Base-by-base conservation (phyloP, 2,888 invertebrate genomes). In the Ypsolopha scabrella region DNA sequence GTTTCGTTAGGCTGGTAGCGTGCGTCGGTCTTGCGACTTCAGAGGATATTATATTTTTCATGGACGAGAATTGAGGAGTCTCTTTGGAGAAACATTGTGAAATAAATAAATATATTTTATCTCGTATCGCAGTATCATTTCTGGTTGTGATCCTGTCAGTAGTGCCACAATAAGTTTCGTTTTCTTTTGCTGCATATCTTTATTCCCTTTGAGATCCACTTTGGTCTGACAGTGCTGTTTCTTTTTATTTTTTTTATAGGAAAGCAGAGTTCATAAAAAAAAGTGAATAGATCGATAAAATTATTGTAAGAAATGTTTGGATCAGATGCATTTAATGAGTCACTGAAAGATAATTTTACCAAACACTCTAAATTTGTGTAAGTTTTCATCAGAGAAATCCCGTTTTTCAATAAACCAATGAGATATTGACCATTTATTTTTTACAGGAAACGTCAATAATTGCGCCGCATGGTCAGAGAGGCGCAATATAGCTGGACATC, bases 401-500 rank as follows among this genome's bases (percentile, higher is more conserved):
- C 51, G 10, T 38, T 35, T 48, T 6, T 6, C 2, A 7, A 33
- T 35, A 13, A 10, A 51, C 51, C 51, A 53, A n/a, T 37, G 36
- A 14, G 13, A 10, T 7, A 52, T 1, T 1, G 35, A 36, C 33
- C 38, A 46, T 0, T 7, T 41, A 48, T 51, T 52, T 33, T 51
- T 53, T 3, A 51, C 39, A 3, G 52, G 53, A 8, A 10, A 48
- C 41, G 13, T 13, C 2, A 53, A 9, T 7, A 52, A 9, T 41
- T 56, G 56, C n/a, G 52, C 54, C 7, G 56, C 51, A 44, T 56
- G 56, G 39, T 54, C 56, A 1, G 56, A 56, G 10, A 54, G 2
- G n/a, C n/a, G n/a, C n/a, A n/a, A n/a, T n/a, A n/a, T n/a, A n/a
- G n/a, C n/a, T n/a, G n/a, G n/a, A n/a, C n/a, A n/a, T n/a, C n/a